phyloP scores from a whole-genome alignment of 2,888 invertebrate species.

The Lasius platythorax region DNA sequence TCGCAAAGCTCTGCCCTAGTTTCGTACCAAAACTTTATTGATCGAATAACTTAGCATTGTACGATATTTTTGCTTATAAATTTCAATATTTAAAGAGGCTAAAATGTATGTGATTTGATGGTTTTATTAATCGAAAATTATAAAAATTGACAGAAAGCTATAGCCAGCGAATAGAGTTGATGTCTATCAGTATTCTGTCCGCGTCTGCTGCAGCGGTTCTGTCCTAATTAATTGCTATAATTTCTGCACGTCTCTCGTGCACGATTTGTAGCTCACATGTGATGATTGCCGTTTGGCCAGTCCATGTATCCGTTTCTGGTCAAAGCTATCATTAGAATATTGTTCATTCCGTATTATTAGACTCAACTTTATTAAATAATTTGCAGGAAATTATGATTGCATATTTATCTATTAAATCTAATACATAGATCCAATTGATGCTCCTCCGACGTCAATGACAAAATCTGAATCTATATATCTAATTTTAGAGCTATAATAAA shows the following conservation, averaged over 20 bases:
- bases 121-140: conserved; percentile 7
- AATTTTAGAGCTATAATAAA: neutral
- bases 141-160: conserved; percentile 9
- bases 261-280: conserved; percentile 14
- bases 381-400: conserved; percentile 24
- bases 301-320: conserved; percentile 21
- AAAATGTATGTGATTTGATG: neutral
- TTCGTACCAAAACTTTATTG: conserved; percentile 1
- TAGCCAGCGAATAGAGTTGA: neutral
- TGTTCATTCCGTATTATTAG: conserved; percentile 10
- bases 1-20: neutral
- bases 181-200: neutral
- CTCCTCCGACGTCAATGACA: neutral
- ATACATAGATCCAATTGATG: conserved; percentile 26
- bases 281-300: conserved; percentile 13
- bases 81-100: neutral
- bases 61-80: neutral
- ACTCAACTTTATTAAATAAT: conserved; percentile 37
- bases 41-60: neutral
- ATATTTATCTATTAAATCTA: conserved; percentile 20
- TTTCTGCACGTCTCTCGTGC: conserved; percentile 27
- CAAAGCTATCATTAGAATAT: conserved; percentile 23
- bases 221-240: conserved; percentile 52
- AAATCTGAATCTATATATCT: neutral
- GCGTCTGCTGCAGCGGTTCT: neutral